Conservation (phyloP, 2,888 invertebrate species). For the Leptopilina syphax region DNA sequence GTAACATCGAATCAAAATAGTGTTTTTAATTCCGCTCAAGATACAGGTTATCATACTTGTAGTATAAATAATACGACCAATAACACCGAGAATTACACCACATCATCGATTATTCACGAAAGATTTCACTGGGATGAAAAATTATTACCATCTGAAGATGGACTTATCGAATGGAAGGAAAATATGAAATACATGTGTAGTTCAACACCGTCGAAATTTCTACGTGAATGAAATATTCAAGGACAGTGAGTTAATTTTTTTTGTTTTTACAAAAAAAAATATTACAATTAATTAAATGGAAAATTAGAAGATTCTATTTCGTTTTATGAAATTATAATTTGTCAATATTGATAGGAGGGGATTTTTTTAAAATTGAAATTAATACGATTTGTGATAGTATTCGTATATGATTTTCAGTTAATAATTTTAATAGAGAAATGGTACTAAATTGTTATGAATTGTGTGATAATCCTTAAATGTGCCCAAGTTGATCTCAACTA, state of each 20-base stretch:
- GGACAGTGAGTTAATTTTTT: not conserved
- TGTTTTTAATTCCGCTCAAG: constrained; percentile 65
- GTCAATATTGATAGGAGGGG: no score
- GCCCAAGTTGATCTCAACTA: not conserved
- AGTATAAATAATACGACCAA: constrained; percentile 66
- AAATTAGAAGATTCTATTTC: no score
- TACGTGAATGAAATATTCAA: constrained; percentile 30
- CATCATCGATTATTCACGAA: constrained; percentile 59
- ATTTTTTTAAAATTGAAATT: not conserved
- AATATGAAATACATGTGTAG: constrained; percentile 68
- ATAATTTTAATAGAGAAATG: not conserved
- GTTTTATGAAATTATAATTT: no score
- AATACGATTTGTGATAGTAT: not conserved
- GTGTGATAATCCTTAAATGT: not conserved
- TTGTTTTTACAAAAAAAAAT: not conserved
- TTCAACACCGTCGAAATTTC: constrained; percentile 71
- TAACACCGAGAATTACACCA: constrained; percentile 61
- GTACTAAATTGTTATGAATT: not conserved
- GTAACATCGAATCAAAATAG: constrained; percentile 65
- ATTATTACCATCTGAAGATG: constrained; percentile 61
- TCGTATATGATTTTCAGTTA: not conserved
- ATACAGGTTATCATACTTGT: constrained; percentile 73
- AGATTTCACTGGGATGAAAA: constrained; percentile 62
- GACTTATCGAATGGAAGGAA: constrained; percentile 67
- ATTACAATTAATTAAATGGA: no score